Evolutionary conservation across 2,888 invertebrate genomes (phyloP).

Genomic region (Agrotis exclamationis): DNA sequence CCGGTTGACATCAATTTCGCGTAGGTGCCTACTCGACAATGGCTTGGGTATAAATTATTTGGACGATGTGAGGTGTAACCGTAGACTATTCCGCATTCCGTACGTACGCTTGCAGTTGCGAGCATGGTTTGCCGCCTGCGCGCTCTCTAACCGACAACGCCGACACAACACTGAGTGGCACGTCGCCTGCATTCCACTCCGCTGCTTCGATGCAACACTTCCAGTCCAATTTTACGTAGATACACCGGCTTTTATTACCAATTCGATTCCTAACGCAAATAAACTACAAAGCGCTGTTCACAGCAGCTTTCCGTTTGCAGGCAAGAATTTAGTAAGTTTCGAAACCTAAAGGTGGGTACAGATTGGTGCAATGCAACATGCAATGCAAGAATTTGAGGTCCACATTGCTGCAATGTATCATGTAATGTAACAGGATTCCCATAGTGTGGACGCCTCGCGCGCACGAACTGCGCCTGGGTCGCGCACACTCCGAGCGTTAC

Average conservation of each 20-base stretch:
- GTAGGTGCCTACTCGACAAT: conserved; percentile 52
- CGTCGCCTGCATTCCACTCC: conserved; percentile 83
- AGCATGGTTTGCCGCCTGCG: conserved; percentile 80
- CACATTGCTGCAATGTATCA: too few relatives aligned
- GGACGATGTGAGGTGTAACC: conserved; percentile 77
- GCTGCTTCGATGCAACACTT: conserved; percentile 79
- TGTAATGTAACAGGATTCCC: too few relatives aligned
- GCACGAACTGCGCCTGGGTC: too few relatives aligned
- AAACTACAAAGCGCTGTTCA: conserved; percentile 35
- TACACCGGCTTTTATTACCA: conserved; percentile 70
- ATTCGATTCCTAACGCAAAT: conserved; percentile 50
- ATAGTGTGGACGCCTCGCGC: too few relatives aligned
- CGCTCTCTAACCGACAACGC: conserved; percentile 77
- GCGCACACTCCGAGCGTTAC: too few relatives aligned
- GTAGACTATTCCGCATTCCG: conserved; percentile 83
- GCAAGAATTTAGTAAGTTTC: conserved; percentile 33
- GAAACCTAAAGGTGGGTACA: too few relatives aligned
- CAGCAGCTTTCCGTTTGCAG: conserved; percentile 12
- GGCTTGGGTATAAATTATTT: conserved; percentile 79
- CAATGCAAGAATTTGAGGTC: too few relatives aligned
- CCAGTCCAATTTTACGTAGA: conserved; percentile 71
- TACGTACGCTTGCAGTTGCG: conserved; percentile 78
- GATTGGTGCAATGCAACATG: too few relatives aligned
- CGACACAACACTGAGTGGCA: conserved; percentile 78
- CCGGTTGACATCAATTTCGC: conserved; percentile 58